Percentiles rank a stretch among this genome's conserved stretches.
Conservation (phyloP, 2,797 vertebrate genomes). For the Rhodeus uyekii region DNA sequence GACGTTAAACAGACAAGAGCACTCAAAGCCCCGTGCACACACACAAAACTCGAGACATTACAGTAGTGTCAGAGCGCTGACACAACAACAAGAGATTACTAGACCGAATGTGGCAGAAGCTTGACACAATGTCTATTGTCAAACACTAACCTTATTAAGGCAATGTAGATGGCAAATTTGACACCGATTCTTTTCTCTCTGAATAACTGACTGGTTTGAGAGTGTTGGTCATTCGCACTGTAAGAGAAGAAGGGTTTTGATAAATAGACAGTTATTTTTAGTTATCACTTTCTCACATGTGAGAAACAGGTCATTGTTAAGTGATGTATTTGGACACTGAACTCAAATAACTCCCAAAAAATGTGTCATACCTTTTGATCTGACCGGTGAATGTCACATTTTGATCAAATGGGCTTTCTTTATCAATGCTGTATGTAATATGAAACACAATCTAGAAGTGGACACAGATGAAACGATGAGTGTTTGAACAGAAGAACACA, state of each 20-base stretch:
- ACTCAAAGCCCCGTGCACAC: too few relatives aligned
- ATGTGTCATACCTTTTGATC: conserved; percentile 10
- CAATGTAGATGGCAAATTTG: conserved; percentile 78
- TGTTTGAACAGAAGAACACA: background rate
- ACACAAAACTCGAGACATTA: too few relatives aligned
- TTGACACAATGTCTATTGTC: too few relatives aligned
- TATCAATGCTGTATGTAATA: conserved; percentile 14
- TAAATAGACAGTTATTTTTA: background rate
- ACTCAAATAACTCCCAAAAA: background rate
- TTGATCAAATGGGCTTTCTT: conserved; percentile 6
- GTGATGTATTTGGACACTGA: background rate
- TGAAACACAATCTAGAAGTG: conserved; percentile 17
- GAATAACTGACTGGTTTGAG: conserved; percentile 54
- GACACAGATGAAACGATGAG: background rate
- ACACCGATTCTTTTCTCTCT: conserved; percentile 69
- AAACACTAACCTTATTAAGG: conserved; percentile 68
- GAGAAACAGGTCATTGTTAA: background rate
- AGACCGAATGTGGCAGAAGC: too few relatives aligned
- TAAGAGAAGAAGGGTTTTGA: too few relatives aligned
- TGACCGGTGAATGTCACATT: background rate
- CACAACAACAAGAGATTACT: too few relatives aligned
- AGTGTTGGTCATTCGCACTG: conserved; percentile 72
- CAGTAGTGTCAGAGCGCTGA: too few relatives aligned
- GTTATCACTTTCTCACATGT: background rate
- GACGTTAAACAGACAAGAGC: too few relatives aligned